Evolutionary conservation across 2,797 vertebrate species (phyloP), one percentile per base, ranked within the genome.

Genomic region (Chaenodraco wilsoni): DNA sequence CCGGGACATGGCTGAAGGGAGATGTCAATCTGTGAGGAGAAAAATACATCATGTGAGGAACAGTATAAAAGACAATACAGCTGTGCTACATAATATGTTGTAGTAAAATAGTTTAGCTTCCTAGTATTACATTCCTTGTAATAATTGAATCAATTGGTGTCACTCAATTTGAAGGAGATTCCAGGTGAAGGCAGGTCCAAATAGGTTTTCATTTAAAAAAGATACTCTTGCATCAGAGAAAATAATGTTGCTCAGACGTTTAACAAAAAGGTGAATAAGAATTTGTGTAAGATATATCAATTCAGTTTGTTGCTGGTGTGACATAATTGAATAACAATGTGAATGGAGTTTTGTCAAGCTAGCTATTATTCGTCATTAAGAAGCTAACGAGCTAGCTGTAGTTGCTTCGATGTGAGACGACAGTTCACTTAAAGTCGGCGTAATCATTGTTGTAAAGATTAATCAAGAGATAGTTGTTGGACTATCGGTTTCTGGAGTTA

Each of bases 1-100:
- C 62, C 97, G 95, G 51, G 97, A 98, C 97, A 98, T 97, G 13
- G 55, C 49, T 81, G 77, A 57, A 46, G 67, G 62, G 17, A 54
- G 59, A 0, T 37, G 61, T 79, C 69, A 77, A 87, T 70, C 93
- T 95, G 86, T 21, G 43, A 45, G 67, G 23, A 68, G 19, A 43
- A 51, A 74, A 63, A 31, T 8, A 56, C 0, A 69, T 1, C 33
- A 43, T 5, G 3, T 55, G 9, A 79, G 37, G 6, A 43, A 31
- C 13, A 0, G 0, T 7, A 21, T 60, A 27, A 5, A 63, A 49
- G 1, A 21, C 5, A 48, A 37, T 13, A 40, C 45, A 57, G 45
- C 1, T 44, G 13, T 40, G 1, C 9, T 23, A 5, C 2, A 50
- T 4, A 46, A 21, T 9, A 11, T 31, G 16, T 2, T 12, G 3